These are phyloP conservation scores for Colletes collaris DNA, from an alignment of 2,888 invertebrate genomes.

Conservation along the genomic window DNA sequence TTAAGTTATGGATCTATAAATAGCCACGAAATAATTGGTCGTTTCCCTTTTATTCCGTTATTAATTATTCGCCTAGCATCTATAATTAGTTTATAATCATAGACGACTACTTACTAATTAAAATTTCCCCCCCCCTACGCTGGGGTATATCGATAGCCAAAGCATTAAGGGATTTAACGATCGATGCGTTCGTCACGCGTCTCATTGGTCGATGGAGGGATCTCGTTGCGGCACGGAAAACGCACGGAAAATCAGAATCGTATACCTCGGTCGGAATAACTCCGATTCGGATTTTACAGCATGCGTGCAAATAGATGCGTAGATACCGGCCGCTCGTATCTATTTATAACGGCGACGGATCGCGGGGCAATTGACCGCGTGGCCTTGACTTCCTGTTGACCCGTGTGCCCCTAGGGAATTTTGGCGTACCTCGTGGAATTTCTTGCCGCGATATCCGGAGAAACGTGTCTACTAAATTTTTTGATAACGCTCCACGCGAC, in stretches of 20 bases:
- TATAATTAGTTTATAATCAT: too few relatives aligned
- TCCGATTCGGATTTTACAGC: constrained; percentile 66
- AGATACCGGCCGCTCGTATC: constrained; percentile 70
- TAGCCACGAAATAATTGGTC: too few relatives aligned
- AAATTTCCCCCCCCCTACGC: too few relatives aligned
- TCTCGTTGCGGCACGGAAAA: constrained; percentile 1
- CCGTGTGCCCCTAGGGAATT: constrained; percentile 64
- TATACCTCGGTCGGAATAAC: constrained; percentile 50
- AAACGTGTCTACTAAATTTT: not conserved
- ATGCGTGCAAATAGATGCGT: constrained; percentile 70
- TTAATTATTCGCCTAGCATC: too few relatives aligned
- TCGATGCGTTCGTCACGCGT: constrained; percentile 29
- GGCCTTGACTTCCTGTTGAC: constrained; percentile 81
- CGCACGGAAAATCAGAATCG: constrained; percentile 8
- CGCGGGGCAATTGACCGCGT: constrained; percentile 80
- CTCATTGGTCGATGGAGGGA: constrained; percentile 3
- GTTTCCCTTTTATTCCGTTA: too few relatives aligned
- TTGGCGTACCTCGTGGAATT: constrained; percentile 55
- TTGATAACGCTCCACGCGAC: not conserved
- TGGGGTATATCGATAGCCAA: constrained; percentile 8
- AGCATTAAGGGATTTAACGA: constrained; percentile 24
- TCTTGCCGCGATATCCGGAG: constrained; percentile 20
- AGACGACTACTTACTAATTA: too few relatives aligned
- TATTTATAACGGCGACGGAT: constrained; percentile 79
- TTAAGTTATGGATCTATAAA: too few relatives aligned